Conservation (phyloP, 2,797 vertebrate genomes). For the Myoxocephalus aenaeus region DNA sequence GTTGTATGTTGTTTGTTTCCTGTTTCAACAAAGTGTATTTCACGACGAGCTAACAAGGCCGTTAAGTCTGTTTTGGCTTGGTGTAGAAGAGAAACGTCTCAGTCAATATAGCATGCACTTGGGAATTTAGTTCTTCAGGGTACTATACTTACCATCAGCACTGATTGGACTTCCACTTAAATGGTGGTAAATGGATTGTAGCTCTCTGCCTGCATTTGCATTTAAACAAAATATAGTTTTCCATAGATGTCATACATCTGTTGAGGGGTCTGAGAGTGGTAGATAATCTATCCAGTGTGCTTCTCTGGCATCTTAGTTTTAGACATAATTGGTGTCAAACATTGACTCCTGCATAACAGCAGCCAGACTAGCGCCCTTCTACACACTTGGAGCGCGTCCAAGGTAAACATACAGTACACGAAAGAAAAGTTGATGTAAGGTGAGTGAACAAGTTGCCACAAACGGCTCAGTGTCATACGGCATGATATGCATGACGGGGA, state of each 20-base stretch:
- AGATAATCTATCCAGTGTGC: not conserved
- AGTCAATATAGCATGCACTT: not conserved
- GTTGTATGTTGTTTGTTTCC: not conserved
- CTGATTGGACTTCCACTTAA: not conserved
- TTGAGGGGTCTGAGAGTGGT: not conserved
- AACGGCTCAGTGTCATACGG: conserved; percentile 1
- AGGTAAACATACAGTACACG: conserved; percentile 41
- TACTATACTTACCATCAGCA: not conserved
- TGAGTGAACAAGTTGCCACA: conserved; percentile 15
- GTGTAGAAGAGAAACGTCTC: not conserved
- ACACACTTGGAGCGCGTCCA: conserved; percentile 44
- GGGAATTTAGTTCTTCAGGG: too few relatives aligned
- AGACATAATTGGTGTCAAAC: not conserved
- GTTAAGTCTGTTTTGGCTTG: not conserved
- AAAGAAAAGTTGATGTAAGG: conserved; percentile 37
- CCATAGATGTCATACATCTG: not conserved
- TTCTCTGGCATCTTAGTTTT: not conserved
- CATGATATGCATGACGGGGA: not conserved
- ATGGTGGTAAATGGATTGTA: too few relatives aligned
- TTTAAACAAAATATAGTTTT: not conserved
- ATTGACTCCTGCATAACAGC: not conserved
- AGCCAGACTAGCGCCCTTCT: not conserved
- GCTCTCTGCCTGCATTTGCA: not conserved
- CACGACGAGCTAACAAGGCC: not conserved
- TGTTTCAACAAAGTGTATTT: not conserved